Conservation (phyloP, 2,888 invertebrate genomes). For the Xanthostigma xanthostigma region DNA sequence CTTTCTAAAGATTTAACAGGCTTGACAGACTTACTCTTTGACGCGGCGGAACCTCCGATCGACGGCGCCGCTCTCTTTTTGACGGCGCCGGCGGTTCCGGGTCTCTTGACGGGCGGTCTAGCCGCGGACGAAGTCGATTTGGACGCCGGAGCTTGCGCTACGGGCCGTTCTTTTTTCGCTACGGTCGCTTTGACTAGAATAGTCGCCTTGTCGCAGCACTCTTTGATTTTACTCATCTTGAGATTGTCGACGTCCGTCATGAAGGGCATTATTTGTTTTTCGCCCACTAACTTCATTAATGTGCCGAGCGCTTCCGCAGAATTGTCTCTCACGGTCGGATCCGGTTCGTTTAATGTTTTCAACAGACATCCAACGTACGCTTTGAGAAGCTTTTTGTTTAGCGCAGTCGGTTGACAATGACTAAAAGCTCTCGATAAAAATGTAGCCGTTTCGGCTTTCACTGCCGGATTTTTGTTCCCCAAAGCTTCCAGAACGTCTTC, state of each 20-base stretch:
- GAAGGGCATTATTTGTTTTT: slow-evolving; percentile 75
- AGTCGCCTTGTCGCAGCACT: slow-evolving; percentile 84
- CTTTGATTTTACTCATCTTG: slow-evolving; percentile 89
- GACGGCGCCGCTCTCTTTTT: slow-evolving; percentile 25
- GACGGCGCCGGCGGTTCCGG: slow-evolving; percentile 19
- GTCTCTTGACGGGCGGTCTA: slow-evolving; percentile 36
- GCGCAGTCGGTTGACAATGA: slow-evolving; percentile 60
- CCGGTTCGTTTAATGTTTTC: slow-evolving; percentile 66
- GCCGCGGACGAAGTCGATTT: slow-evolving; percentile 34
- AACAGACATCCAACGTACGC: slow-evolving; percentile 60
- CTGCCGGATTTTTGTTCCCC: slow-evolving; percentile 80
- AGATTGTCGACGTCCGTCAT: slow-evolving; percentile 77
- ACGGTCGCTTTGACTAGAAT: slow-evolving; percentile 57
- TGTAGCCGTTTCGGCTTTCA: slow-evolving; percentile 73
- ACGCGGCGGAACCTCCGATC: slow-evolving; percentile 19
- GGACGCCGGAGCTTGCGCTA: slow-evolving; percentile 32
- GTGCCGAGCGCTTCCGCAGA: slow-evolving; percentile 90
- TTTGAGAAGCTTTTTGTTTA: slow-evolving; percentile 85
- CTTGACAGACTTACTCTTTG: slow-evolving; percentile 24
- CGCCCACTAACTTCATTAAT: slow-evolving; percentile 83
- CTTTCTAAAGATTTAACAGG: slow-evolving; percentile 39
- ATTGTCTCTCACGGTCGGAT: slow-evolving; percentile 82
- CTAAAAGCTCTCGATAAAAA: slow-evolving; percentile 76
- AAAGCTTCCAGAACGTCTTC: slow-evolving; percentile 78
- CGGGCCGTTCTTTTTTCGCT: slow-evolving; percentile 44